Evolutionary conservation across 2,888 invertebrate species (phyloP).

Genomic region (Biston stratarius): DNA sequence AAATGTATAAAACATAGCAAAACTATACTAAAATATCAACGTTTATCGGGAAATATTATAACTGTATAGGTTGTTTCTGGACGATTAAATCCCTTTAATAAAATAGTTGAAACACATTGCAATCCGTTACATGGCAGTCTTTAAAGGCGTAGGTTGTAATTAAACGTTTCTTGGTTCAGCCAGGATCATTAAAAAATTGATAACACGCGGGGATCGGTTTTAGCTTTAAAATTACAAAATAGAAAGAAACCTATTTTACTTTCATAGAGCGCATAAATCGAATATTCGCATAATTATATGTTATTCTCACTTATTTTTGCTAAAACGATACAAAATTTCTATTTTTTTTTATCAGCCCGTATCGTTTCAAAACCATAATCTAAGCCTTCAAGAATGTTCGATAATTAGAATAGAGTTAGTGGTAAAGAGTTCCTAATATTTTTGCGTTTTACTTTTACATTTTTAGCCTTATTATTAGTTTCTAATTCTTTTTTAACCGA

Average conservation of each 20-base stretch:
- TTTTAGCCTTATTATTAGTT: slow-evolving; percentile 44
- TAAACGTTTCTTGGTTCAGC: no score
- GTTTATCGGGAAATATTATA: not conserved
- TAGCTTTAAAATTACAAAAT: not conserved
- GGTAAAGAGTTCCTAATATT: slow-evolving; percentile 52
- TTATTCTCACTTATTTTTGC: not conserved
- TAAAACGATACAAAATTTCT: not conserved
- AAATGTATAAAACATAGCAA: not conserved
- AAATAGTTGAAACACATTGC: no score
- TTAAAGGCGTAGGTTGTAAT: no score
- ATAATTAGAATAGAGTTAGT: slow-evolving; percentile 27
- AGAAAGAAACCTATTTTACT: not conserved
- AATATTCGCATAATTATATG: not conserved
- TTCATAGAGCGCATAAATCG: not conserved
- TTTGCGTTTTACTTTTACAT: slow-evolving; percentile 43
- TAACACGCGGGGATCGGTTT: not conserved
- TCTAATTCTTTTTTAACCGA: slow-evolving; percentile 39
- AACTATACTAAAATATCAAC: not conserved
- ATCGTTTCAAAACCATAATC: not conserved
- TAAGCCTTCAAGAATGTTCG: not conserved
- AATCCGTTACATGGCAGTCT: no score
- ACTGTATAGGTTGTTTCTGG: not conserved
- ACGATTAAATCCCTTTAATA: not conserved
- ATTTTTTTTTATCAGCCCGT: not conserved
- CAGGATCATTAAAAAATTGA: not conserved